Percentiles rank a stretch among this genome's conserved stretches.
Evolutionary conservation across 2,797 vertebrate species (phyloP).

Genomic region (Chelmon rostratus): DNA sequence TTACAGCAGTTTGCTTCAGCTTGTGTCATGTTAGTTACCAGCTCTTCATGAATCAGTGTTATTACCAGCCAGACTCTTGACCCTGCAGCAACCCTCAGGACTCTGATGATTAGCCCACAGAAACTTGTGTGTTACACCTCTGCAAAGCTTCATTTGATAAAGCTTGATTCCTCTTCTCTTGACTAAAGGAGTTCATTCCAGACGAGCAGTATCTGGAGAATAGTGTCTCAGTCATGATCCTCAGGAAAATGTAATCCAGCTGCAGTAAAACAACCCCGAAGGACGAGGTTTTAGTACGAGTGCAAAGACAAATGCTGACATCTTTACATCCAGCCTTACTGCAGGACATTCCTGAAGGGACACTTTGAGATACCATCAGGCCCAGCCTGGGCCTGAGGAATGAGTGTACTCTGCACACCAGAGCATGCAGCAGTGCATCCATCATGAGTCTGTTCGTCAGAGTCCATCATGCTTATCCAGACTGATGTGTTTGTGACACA

Average conservation of each 20-base stretch:
- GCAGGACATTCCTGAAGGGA: not conserved
- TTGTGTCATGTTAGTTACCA: not conserved
- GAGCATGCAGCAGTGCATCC: slow-evolving; percentile 3
- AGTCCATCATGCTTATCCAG: slow-evolving; percentile 30
- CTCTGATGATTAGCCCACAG: not conserved
- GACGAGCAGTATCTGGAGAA: not conserved
- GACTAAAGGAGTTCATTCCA: not conserved
- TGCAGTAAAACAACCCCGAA: not conserved
- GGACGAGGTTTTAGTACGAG: not conserved
- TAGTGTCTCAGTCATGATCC: not conserved
- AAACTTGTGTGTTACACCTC: not conserved
- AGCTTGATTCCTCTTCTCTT: not conserved
- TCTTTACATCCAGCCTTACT: not conserved
- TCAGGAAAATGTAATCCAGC: not conserved
- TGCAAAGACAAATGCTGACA: not conserved
- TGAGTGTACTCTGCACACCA: not conserved
- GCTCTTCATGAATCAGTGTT: not conserved
- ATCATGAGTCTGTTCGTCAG: slow-evolving; percentile 19
- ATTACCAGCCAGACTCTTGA: not conserved
- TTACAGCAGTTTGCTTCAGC: not conserved
- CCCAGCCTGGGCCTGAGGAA: too few species aligned
- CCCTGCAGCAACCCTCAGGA: not conserved
- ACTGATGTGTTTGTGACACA: slow-evolving; percentile 19
- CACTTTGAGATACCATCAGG: not conserved
- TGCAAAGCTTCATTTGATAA: not conserved